These are phyloP conservation scores for Ochotona curzoniae DNA, from an alignment of 2,113 vertebrate species.

Conservation along the genomic window DNA sequence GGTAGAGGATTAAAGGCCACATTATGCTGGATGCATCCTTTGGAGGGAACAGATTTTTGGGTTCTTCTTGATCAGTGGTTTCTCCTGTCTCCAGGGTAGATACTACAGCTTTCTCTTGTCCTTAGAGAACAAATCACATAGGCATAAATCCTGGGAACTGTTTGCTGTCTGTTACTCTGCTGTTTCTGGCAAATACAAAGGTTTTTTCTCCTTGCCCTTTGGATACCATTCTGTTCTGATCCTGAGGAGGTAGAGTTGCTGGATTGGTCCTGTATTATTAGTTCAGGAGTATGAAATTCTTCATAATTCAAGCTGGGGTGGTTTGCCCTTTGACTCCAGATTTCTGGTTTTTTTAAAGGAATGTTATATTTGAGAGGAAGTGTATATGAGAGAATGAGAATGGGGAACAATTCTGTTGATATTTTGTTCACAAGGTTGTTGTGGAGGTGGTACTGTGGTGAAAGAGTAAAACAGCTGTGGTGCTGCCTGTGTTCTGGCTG, in stretches of 20 bases:
- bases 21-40: slow-evolving; percentile 4
- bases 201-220: slow-evolving; percentile 68
- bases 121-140: slow-evolving; percentile 64
- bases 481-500: too few species aligned
- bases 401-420: slow-evolving; percentile 28
- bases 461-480: too few species aligned
- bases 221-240: slow-evolving; percentile 69
- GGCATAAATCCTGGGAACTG: slow-evolving; percentile 78
- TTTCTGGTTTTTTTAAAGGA: too few species aligned
- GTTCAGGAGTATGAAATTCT: slow-evolving; percentile 68
- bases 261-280: slow-evolving; percentile 71
- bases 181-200: slow-evolving; percentile 68
- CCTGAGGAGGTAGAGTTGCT: slow-evolving; percentile 63
- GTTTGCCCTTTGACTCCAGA: slow-evolving; percentile 45
- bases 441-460: too few species aligned
- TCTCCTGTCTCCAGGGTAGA: slow-evolving; percentile 39
- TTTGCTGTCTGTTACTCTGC: slow-evolving; percentile 66
- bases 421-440: slow-evolving; percentile 17
- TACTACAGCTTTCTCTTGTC: slow-evolving; percentile 15
- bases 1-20: slow-evolving; percentile 60
- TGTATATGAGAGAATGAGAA: too few species aligned
- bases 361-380: too few species aligned
- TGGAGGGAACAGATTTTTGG: slow-evolving; percentile 41
- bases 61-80: slow-evolving; percentile 56
- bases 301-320: slow-evolving; percentile 57